A percentile compares a stretch with the other conserved stretches of the same genome.
Evolutionary conservation across 2,797 vertebrate genomes (phyloP).

Genomic region (Acomys russatus): DNA sequence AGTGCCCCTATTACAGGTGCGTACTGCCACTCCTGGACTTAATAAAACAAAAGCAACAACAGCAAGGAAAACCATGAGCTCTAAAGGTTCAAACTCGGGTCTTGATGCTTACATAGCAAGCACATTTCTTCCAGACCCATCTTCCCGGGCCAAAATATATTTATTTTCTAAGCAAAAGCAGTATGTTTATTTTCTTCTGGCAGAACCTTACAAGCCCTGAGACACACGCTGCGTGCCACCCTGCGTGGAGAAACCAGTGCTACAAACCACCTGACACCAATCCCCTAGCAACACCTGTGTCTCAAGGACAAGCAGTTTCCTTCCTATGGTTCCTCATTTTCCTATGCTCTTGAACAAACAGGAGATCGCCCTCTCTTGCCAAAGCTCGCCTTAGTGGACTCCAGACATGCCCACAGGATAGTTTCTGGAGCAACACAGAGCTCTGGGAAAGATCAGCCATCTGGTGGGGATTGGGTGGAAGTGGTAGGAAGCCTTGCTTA

Average conservation of each 20-base stretch:
- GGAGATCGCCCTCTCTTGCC: slow-evolving; percentile 23
- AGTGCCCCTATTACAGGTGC: not conserved
- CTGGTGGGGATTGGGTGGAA: slow-evolving; percentile 2
- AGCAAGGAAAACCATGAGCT: not conserved
- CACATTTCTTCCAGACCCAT: not conserved
- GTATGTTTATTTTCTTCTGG: not conserved
- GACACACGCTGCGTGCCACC: not conserved
- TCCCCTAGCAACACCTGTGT: not conserved
- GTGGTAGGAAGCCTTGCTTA: not conserved
- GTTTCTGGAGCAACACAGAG: slow-evolving; percentile 59
- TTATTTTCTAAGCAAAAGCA: slow-evolving; percentile 40
- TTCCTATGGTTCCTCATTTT: not conserved
- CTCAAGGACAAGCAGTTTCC: not conserved
- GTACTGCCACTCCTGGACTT: not conserved
- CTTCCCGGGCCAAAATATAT: not conserved
- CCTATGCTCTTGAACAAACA: slow-evolving; percentile 29
- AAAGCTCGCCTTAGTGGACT: slow-evolving; percentile 41
- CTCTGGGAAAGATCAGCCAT: slow-evolving; percentile 68
- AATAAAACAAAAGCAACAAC: not conserved
- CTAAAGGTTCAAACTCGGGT: not conserved
- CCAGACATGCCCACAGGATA: slow-evolving; percentile 29
- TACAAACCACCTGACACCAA: not conserved
- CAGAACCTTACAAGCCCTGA: not conserved
- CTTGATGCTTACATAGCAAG: not conserved
- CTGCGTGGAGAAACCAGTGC: not conserved